Base-by-base conservation (phyloP, 1,140 invertebrate genomes). In the Bombus soroeensis region DNA sequence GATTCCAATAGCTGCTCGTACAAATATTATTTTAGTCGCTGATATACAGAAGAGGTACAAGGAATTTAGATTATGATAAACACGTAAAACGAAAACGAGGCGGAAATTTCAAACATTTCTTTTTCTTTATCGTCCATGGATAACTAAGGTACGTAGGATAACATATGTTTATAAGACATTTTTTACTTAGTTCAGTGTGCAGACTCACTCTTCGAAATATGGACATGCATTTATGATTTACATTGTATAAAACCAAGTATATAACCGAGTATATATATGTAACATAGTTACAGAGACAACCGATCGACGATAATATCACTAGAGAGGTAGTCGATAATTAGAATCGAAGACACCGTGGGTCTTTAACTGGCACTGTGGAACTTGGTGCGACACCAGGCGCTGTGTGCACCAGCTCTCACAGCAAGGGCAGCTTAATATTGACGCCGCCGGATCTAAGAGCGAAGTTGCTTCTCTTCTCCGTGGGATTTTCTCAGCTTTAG, bases 401-500 rank as follows among this genome's bases (percentile, higher is more conserved):
- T 39, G 70, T 53, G 39, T 72, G 80, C 70, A 77, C 75, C 86
- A 88, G 25, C 74, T 77, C 75, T 77, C 59, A 53, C 53, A 28
- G n/a, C 12, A 39, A 32, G 43, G 53, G 57, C 88, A 64, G 88
- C 88, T 89, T 89, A 83, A 74, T 89, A 89, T 87, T 71, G 85
- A 84, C 83, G 81, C 47, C 32, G 62, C 25, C 78, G 87, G 80
- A 87, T 83, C 81, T 76, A 83, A 87, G 83, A 85, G 75, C 80
- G 22, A 89, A 89, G 88, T 89, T 89, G 89, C 88, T 88, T 87
- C 88, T 89, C 88, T 83, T 87, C 84, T 89, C 87, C 43, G 68
- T 78, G 73, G 87, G 88, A 89, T 89, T 89, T 89, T 89, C 88
- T 77, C 81, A 87, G 88, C 88, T 89, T 89, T 77, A 77, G 88